Evolutionary conservation across 2,113 vertebrate species (phyloP).

Genomic region (Phyllostomus discolor): DNA sequence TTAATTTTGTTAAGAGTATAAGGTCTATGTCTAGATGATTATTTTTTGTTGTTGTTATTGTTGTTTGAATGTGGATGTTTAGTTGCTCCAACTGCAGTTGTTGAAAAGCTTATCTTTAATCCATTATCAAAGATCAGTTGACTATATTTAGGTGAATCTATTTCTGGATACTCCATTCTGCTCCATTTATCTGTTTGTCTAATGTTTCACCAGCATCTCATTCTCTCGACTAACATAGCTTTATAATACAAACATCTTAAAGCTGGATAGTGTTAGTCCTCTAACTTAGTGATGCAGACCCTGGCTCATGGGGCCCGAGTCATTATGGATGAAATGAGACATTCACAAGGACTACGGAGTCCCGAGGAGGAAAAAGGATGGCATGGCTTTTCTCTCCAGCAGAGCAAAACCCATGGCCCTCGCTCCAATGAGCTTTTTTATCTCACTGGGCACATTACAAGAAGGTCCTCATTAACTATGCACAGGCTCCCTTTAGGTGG

Average conservation of each 20-base stretch:
- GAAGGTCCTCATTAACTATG: no score
- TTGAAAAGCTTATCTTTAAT: neutral
- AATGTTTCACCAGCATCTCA: neutral
- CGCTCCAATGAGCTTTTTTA: no score
- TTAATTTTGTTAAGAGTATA: neutral
- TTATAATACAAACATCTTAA: neutral
- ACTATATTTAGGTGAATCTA: neutral
- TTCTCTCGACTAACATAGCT: neutral
- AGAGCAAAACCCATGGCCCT: no score
- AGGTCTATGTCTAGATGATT: neutral
- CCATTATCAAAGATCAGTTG: neutral
- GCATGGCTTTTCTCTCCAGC: no score
- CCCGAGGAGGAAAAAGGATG: no score
- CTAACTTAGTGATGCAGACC: neutral
- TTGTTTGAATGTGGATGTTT: neutral
- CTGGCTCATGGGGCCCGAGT: no score
- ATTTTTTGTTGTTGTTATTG: neutral
- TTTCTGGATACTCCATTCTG: neutral
- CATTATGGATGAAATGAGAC: no score
- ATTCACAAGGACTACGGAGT: no score
- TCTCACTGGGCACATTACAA: no score
- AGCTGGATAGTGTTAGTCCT: neutral
- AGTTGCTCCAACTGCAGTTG: neutral
- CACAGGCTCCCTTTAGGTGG: no score
- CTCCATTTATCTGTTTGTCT: neutral